Percentiles rank a stretch among this genome's conserved stretches.
Conservation (phyloP, 2,888 invertebrate genomes). For the Lagria hirta region DNA sequence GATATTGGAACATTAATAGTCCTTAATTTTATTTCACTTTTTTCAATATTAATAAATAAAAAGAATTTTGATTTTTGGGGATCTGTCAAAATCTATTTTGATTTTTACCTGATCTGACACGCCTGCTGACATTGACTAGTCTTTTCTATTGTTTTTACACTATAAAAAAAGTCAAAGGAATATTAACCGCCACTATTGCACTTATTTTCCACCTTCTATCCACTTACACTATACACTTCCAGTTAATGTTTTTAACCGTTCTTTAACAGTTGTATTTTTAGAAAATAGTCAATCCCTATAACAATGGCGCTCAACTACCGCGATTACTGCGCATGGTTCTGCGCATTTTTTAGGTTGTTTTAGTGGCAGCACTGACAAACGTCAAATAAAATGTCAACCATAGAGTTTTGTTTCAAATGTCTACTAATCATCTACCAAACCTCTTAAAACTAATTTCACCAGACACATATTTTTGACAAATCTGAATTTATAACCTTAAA, state of each 20-base stretch:
- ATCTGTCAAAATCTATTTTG: slow-evolving; percentile 52
- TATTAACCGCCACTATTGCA: slow-evolving; percentile 46
- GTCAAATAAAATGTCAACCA: no score
- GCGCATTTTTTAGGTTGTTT: no score
- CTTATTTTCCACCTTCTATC: slow-evolving; percentile 36
- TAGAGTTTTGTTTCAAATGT: no score
- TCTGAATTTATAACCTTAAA: no score
- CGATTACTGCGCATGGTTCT: slow-evolving; percentile 20
- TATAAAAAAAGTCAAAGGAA: slow-evolving; percentile 43
- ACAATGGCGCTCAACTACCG: slow-evolving; percentile 52
- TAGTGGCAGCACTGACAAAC: no score
- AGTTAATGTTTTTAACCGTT: slow-evolving; percentile 36
- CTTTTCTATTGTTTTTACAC: slow-evolving; percentile 58
- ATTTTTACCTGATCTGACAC: slow-evolving; percentile 82
- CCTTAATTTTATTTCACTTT: no score
- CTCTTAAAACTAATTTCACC: no score
- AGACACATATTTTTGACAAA: no score
- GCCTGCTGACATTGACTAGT: slow-evolving; percentile 87
- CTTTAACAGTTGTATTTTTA: slow-evolving; percentile 39
- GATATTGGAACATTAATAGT: no score
- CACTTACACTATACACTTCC: slow-evolving; percentile 40
- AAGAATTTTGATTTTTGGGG: slow-evolving; percentile 43
- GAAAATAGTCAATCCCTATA: slow-evolving; percentile 48
- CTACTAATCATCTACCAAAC: no score
- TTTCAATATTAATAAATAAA: no score